phyloP scores from a whole-genome alignment of 2,797 vertebrate genomes.

The Zenarchopterus dispar region DNA sequence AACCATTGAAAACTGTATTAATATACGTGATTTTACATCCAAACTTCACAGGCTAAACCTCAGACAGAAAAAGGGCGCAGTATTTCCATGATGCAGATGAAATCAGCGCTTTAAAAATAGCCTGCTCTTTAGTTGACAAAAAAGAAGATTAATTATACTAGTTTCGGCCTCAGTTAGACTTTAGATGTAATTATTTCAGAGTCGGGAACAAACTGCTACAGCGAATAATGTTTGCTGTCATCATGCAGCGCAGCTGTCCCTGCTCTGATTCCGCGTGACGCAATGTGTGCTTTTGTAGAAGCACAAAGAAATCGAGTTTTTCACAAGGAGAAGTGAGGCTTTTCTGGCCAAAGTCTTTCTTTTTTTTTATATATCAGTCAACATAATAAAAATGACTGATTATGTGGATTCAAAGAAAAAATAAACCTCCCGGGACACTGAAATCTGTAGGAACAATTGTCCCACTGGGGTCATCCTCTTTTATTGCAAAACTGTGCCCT shows the following conservation, averaged over 20 bases:
- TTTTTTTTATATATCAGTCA: neutral
- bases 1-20: neutral
- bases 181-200: slow-evolving; percentile 42
- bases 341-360: too few species aligned
- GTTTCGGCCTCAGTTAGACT: slow-evolving; percentile 34
- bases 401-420: neutral
- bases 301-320: too few species aligned
- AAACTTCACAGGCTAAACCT: neutral
- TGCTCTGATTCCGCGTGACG: slow-evolving; percentile 5
- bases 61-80: neutral
- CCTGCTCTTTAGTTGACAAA: slow-evolving; percentile 18
- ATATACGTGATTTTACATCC: neutral
- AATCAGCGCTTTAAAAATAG: slow-evolving; percentile 43
- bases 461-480: too few species aligned
- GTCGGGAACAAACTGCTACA: slow-evolving; percentile 13
- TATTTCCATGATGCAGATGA: slow-evolving; percentile 16
- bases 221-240: slow-evolving; percentile 24
- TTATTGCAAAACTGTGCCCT: too few species aligned
- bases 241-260: slow-evolving; percentile 31
- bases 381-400: neutral
- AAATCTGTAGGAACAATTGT: too few species aligned
- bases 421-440: neutral
- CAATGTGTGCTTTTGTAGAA: neutral
- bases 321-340: too few species aligned
- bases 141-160: slow-evolving; percentile 37